Conservation (phyloP, 2,113 vertebrate species). For the Setophaga coronata region DNA sequence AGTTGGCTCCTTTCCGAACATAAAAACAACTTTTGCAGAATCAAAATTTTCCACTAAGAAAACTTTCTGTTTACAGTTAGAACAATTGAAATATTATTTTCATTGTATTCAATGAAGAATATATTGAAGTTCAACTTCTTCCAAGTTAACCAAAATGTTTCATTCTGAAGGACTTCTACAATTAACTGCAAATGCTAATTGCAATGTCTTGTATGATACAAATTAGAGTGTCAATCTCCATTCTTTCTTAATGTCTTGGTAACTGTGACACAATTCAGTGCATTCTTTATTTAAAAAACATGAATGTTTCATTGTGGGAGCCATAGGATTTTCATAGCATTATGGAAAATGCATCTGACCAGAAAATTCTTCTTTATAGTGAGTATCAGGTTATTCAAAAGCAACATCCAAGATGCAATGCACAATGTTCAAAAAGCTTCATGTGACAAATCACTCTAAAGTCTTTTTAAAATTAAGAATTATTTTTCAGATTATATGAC, state of each 20-base stretch:
- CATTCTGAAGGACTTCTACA: neutral
- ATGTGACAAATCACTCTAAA: neutral
- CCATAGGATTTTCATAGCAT: rapidly evolving
- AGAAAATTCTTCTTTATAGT: neutral
- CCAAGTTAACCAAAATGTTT: neutral
- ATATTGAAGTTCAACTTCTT: neutral
- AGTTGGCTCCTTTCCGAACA: neutral
- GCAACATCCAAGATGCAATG: neutral
- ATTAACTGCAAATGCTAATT: neutral
- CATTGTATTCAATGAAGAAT: neutral
- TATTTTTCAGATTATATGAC: neutral
- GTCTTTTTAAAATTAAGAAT: neutral
- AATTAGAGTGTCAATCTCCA: neutral
- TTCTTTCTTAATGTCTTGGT: neutral
- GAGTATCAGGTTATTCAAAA: neutral
- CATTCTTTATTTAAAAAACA: neutral
- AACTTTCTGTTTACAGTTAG: neutral
- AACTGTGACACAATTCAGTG: neutral
- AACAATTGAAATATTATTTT: neutral
- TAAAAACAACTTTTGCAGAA: neutral
- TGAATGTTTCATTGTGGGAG: neutral
- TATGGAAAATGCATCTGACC: neutral
- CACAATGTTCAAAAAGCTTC: neutral
- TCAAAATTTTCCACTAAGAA: neutral
- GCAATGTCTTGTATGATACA: neutral